Evolutionary conservation across 2,888 invertebrate genomes (phyloP).

Genomic region (Villa cingulata): DNA sequence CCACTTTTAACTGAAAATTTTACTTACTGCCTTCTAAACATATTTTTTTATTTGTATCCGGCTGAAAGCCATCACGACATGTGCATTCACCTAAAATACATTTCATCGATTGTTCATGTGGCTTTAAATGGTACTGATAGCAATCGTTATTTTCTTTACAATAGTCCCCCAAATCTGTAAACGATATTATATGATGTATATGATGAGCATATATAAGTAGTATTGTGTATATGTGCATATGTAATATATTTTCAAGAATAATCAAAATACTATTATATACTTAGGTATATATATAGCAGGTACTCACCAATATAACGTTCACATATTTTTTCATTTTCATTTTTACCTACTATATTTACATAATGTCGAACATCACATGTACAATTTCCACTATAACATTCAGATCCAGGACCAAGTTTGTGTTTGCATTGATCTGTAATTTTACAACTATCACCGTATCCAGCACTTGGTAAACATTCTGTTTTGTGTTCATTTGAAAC

Average conservation of each 20-base stretch:
- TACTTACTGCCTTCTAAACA: not conserved
- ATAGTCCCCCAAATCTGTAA: constrained; percentile 17
- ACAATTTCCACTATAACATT: constrained; percentile 17
- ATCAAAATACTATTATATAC: no score
- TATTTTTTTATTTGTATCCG: not conserved
- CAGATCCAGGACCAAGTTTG: constrained; percentile 18
- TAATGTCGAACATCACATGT: constrained; percentile 18
- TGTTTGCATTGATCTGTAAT: constrained; percentile 18
- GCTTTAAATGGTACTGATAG: constrained; percentile 15
- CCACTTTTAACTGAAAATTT: no score
- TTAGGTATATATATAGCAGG: no score
- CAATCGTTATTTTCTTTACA: constrained; percentile 20
- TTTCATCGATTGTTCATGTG: constrained; percentile 17
- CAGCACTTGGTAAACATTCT: constrained; percentile 15
- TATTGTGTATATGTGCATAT: no score
- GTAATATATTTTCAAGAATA: no score
- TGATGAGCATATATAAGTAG: no score
- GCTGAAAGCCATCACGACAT: constrained; percentile 16
- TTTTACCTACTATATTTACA: constrained; percentile 6
- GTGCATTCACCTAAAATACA: constrained; percentile 21
- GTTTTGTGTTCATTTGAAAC: constrained; percentile 12
- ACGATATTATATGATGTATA: no score
- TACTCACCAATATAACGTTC: constrained; percentile 11
- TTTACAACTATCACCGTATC: constrained; percentile 16
- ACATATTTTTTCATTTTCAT: constrained; percentile 6